Percentiles rank a stretch among this genome's conserved stretches.
Conservation (phyloP, 2,797 vertebrate genomes). For the Artibeus lituratus region DNA sequence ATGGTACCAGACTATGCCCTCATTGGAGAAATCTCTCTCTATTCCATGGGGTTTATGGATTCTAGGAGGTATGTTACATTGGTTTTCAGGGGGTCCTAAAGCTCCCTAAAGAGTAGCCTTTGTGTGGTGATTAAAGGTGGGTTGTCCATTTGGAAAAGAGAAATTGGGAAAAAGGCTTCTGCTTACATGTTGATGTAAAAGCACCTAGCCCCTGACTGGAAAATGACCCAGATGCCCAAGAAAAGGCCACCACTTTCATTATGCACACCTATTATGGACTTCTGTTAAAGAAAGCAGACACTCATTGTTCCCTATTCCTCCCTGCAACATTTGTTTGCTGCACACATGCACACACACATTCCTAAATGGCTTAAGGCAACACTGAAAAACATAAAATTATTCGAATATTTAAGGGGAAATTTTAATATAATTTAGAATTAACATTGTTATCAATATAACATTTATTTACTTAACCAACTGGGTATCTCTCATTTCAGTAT, state of each 20-base stretch:
- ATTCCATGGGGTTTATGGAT: conserved; percentile 96
- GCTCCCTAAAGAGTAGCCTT: background rate
- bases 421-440: background rate
- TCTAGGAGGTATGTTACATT: conserved; percentile 89
- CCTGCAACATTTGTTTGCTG: background rate
- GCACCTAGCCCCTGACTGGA: background rate
- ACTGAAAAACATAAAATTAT: background rate
- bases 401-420: background rate
- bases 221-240: background rate
- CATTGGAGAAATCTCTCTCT: conserved; percentile 96
- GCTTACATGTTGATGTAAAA: background rate
- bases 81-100: background rate
- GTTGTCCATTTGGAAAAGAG: background rate
- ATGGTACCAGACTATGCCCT: conserved; percentile 97
- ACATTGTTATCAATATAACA: background rate
- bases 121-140: background rate
- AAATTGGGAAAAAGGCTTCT: background rate
- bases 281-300: background rate
- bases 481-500: background rate
- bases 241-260: background rate
- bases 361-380: background rate
- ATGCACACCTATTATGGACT: background rate
- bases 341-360: background rate
- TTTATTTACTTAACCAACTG: background rate
- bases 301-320: background rate